Conservation (phyloP, 2,888 invertebrate species). For the Eucera pruinosa region DNA sequence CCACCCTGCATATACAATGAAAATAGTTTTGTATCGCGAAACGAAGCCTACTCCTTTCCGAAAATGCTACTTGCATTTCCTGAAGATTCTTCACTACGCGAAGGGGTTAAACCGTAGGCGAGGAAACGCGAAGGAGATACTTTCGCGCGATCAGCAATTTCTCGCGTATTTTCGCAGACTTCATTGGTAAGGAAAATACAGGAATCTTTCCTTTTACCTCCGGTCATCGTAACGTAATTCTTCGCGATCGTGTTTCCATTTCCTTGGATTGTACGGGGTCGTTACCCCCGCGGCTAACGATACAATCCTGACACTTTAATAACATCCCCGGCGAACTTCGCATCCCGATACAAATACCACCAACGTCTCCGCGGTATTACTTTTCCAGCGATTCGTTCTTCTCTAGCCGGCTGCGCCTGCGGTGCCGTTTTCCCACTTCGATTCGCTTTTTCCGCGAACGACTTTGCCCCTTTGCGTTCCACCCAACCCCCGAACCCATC, state of each 20-base stretch:
- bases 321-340: conserved; percentile 28
- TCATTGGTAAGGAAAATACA: neutral
- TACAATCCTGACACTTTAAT: conserved; percentile 39
- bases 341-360: conserved; percentile 17
- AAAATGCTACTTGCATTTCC: too few species aligned
- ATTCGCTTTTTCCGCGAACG: neutral
- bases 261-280: conserved; percentile 3
- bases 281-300: conserved; percentile 33
- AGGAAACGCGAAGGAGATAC: neutral
- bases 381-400: neutral
- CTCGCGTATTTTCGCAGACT: neutral
- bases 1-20: too few species aligned
- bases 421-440: neutral
- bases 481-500: neutral
- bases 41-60: too few species aligned
- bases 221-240: too few species aligned
- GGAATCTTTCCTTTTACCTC: neutral
- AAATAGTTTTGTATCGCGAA: too few species aligned
- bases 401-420: neutral
- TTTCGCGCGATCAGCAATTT: neutral
- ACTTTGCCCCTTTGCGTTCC: neutral
- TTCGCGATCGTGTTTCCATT: conserved; percentile 35
- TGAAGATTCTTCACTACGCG: too few species aligned
- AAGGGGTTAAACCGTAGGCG: too few species aligned
- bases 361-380: conserved; percentile 10